Evolutionary conservation across 2,888 invertebrate genomes (phyloP), one percentile per base, ranked within the genome.

Genomic region (Nemotelus pantherinus): DNA sequence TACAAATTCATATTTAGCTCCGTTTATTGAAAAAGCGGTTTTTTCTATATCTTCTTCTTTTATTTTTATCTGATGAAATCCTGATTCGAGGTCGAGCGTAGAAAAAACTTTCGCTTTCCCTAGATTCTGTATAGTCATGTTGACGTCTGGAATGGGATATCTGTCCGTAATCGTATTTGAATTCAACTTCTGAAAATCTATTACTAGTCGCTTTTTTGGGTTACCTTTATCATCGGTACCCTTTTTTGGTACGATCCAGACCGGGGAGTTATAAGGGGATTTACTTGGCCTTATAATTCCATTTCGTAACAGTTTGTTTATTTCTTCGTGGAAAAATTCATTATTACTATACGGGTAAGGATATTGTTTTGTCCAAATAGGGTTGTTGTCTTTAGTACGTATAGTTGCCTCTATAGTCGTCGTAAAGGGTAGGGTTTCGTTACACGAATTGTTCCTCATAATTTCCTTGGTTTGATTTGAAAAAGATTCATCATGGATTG

Each of bases 401-500:
- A 50, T 50, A 25, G 25, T 25, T 25, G 25, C 25, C 25, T 25
- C 25, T 25, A 25, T 25, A 25, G 25, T 63, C 2, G 63, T 63
- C 63, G 4, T 41, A 5, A 41, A 1, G 39, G 63, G 63, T 63
- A 41, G 43, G 41, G 39, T 63, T 43, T 63, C n/a, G 25, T 58
- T 25, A 58, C 1, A 9, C 25, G 41, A 43, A 41, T 43, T 4
- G 43, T 63, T 63, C 43, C 43, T 63, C 63, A 63, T n/a, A 25
- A 58, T 63, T 41, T 63, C 5, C 4, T 1, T 43, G 39, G 2
- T 43, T 2, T 63, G 63, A 39, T 63, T 63, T 10, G 3, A 9
- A 43, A 43, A 63, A 43, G 39, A 44, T n/a, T 65, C 65, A 9
- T 65, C 10, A 47, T 41, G 45, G n/a, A 10, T 65, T 65, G 65